Conservation (phyloP, 2,113 vertebrate genomes). For the Gnathonemus echidnorhynchus region DNA sequence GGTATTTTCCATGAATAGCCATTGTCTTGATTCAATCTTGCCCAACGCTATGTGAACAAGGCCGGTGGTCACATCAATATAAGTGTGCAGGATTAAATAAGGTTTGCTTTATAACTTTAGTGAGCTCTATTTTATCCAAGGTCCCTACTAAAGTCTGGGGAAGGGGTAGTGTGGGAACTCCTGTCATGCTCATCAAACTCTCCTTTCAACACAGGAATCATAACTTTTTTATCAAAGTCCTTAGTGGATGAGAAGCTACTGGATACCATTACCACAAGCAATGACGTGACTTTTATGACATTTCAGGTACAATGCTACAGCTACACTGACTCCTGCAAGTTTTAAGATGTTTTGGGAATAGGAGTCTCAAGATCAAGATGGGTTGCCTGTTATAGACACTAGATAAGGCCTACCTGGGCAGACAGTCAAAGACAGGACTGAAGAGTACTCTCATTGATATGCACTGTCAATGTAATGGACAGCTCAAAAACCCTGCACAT, state of each 20-base stretch:
- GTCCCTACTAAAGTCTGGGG: neutral
- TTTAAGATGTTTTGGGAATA: neutral
- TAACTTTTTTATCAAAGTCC: neutral
- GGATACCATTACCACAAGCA: neutral
- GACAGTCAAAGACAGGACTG: neutral
- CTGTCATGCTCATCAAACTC: neutral
- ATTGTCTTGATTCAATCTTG: slow-evolving; percentile 1
- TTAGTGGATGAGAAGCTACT: neutral
- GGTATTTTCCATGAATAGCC: slow-evolving; percentile 14
- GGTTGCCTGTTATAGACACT: neutral
- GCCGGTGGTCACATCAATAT: neutral
- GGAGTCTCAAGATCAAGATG: neutral
- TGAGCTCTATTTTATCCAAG: neutral
- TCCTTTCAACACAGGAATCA: neutral
- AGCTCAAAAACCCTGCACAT: neutral
- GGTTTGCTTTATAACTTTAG: neutral
- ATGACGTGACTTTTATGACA: neutral
- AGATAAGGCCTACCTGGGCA: neutral
- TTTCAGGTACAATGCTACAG: neutral
- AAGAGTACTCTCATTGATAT: neutral
- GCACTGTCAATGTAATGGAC: neutral
- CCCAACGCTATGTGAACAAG: neutral
- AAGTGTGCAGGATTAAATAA: neutral
- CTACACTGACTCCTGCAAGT: neutral
- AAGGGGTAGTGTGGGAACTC: neutral